Conservation (phyloP, 2,888 invertebrate species). For the Drosophila tripunctata region DNA sequence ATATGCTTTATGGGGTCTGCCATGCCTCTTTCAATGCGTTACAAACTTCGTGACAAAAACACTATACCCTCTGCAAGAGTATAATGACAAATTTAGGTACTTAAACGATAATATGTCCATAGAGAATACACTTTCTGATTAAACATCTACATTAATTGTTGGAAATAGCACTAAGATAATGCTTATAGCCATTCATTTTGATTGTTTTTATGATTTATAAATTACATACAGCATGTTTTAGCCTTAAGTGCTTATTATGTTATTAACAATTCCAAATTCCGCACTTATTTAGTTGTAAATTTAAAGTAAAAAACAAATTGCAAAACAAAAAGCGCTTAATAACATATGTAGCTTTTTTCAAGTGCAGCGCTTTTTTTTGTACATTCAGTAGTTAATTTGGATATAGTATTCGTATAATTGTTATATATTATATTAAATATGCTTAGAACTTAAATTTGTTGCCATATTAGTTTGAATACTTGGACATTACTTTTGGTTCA, state of each 20-base stretch:
- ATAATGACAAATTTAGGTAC: not conserved
- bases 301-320: not conserved
- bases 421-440: too few relatives aligned
- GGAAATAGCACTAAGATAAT: not conserved
- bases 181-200: not conserved
- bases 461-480: too few relatives aligned
- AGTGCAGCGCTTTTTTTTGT: not conserved
- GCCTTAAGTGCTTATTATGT: not conserved
- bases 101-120: not conserved
- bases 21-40: too few relatives aligned
- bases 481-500: too few relatives aligned
- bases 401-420: too few relatives aligned
- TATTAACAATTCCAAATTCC: not conserved
- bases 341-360: not conserved
- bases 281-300: not conserved
- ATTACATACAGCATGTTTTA: not conserved
- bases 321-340: not conserved
- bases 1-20: too few relatives aligned
- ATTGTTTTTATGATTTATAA: not conserved
- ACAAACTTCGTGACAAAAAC: not conserved
- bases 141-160: not conserved
- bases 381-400: too few relatives aligned
- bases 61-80: not conserved
- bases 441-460: too few relatives aligned
- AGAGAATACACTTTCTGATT: not conserved